Percentiles rank a stretch among this genome's conserved stretches.
Evolutionary conservation across 53 echinoderm and acorn worm species (phyloP).

Genomic region (Pentamera pediparva): DNA sequence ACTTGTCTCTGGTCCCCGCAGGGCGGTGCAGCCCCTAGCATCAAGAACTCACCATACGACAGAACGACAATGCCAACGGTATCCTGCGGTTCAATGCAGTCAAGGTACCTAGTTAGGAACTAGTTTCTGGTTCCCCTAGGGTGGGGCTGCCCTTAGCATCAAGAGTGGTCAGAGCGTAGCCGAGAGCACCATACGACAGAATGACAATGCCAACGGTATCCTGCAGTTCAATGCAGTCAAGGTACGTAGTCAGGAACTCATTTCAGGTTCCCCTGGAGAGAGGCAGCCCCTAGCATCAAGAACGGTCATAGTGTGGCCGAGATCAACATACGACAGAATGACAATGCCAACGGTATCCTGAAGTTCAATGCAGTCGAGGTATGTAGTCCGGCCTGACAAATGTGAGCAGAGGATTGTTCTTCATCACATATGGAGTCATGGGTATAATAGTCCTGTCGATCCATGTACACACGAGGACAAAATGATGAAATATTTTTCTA

Average conservation of each 20-base stretch:
- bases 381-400: no score
- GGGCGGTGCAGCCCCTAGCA: conserved; percentile 87
- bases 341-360: conserved; percentile 93
- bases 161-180: conserved; percentile 81
- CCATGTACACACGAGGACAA: no score
- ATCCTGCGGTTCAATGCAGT: conserved; percentile 77
- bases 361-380: conserved; percentile 84
- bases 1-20: conserved; percentile 71
- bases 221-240: conserved; percentile 72
- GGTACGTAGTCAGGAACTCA: no score
- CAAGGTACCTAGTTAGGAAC: conserved; percentile 87
- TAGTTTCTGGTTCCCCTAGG: conserved; percentile 69
- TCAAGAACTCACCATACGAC: conserved; percentile 81
- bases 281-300: conserved; percentile 93
- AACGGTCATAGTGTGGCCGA: conserved; percentile 79
- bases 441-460: no score
- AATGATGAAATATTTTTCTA: no score
- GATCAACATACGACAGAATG: conserved; percentile 86
- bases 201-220: conserved; percentile 92
- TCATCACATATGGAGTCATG: no score
- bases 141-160: conserved; percentile 87
- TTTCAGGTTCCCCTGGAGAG: conserved; percentile 78
- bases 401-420: no score
- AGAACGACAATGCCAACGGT: conserved; percentile 96
- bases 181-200: conserved; percentile 73